Percentiles rank a stretch among this genome's conserved stretches.
These are phyloP conservation scores for Plumapathes pennacea DNA, from an alignment of 92 coral and sea anemone genomes.

Conservation along the genomic window DNA sequence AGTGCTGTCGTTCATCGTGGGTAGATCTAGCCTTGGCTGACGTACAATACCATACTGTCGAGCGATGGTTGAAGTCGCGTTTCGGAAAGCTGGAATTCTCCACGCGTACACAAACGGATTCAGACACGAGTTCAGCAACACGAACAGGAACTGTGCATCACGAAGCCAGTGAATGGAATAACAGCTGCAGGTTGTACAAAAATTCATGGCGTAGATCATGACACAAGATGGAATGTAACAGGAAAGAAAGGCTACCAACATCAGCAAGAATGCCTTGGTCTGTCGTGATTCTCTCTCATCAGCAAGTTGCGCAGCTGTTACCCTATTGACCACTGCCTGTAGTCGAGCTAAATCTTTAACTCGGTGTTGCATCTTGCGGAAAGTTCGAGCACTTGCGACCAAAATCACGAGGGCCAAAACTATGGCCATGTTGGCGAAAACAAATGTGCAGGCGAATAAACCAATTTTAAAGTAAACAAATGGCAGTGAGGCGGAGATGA, in stretches of 20 bases:
- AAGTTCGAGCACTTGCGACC: slow-evolving; percentile 61
- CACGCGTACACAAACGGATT: slow-evolving; percentile 90
- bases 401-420: slow-evolving; percentile 58
- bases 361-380: slow-evolving; percentile 54
- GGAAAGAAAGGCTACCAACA: slow-evolving; percentile 52
- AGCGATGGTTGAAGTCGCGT: too few species aligned
- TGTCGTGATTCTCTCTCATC: slow-evolving; percentile 68
- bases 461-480: slow-evolving; percentile 75
- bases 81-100: slow-evolving; percentile 77
- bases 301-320: slow-evolving; percentile 65
- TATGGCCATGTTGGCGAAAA: slow-evolving; percentile 66
- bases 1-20: too few species aligned
- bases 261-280: slow-evolving; percentile 76
- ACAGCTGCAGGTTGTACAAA: slow-evolving; percentile 82
- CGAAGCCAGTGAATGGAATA: slow-evolving; percentile 77
- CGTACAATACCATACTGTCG: too few species aligned
- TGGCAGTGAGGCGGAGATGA: slow-evolving; percentile 65
- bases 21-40: too few species aligned
- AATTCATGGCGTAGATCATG: slow-evolving; percentile 78
- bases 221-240: slow-evolving; percentile 81
- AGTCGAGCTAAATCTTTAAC: slow-evolving; percentile 53
- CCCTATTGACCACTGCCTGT: slow-evolving; percentile 24
- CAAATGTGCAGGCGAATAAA: slow-evolving; percentile 70
- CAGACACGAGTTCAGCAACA: slow-evolving; percentile 78
- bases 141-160: slow-evolving; percentile 72